Base-by-base conservation (phyloP, 1,140 invertebrate species). In the Gonioctena quinquepunctata region DNA sequence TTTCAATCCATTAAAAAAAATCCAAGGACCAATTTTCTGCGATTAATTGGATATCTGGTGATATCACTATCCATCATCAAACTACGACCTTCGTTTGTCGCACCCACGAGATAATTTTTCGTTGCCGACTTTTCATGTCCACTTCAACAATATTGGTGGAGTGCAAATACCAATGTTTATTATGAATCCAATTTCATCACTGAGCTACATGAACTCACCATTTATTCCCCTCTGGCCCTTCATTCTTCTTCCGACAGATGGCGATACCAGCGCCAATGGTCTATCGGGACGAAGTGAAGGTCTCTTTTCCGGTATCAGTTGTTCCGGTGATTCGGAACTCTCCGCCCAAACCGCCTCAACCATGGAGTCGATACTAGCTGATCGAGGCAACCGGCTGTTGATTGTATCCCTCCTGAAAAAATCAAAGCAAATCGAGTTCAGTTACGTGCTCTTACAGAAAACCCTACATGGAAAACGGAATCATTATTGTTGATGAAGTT, bases 331-430 rank as follows among this genome's bases (percentile, higher is more conserved):
- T 19, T 23, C 52, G 18, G 22, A 19, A 23, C 82, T 83, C 66
- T 81, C 80, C 7, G 83, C 82, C 84, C 87, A 87, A 22, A 90
- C 88, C 6, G 89, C 86, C 76, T 91, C 90, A 22, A 90, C 90
- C 84, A 92, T 87, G 0, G 88, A 89, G 83, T 94, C 93, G 77
- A 93, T 93, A 80, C 92, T 93, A 57, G 91, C 90, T 52, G 92
- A 94, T 2, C 93, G 86, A n/a, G 91, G 90, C 1, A 92, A 73
- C 42, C 85, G 83, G 19, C 73, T 83, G 68, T 76, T 81, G 77
- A 81, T 76, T 77, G 87, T 87, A 76, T 88, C 88, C 33, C 88
- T 84, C 65, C 88, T 74, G 63, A 11, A 22, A 42, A 42, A 42
- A n/a, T n/a, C n/a, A n/a, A n/a, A n/a, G n/a, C n/a, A n/a, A n/a